Percentiles rank a stretch among this genome's conserved stretches.
These are phyloP conservation scores for Rhabdornis inornatus DNA, from an alignment of 2,113 vertebrate genomes.

Conservation along the genomic window DNA sequence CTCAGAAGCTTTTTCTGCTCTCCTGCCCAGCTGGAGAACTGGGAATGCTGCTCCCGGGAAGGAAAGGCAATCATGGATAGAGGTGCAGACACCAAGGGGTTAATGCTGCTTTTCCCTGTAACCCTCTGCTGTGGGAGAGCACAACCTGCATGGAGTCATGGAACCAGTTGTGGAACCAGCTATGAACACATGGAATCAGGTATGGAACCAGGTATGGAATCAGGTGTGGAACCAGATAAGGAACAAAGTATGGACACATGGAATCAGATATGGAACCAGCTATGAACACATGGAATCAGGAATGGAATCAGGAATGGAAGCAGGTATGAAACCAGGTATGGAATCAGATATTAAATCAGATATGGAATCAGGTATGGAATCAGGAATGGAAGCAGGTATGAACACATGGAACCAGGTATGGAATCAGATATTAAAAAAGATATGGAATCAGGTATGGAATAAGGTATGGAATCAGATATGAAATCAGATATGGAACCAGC, in stretches of 20 bases:
- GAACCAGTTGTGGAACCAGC: background rate
- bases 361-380: fast-evolving
- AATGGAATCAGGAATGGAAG: background rate
- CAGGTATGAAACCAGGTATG: background rate
- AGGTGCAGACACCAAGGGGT: background rate
- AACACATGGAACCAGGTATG: too few species aligned
- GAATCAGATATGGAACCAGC: fast-evolving
- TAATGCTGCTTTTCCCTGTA: background rate
- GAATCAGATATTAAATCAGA: fast-evolving
- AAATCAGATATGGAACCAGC: fast-evolving
- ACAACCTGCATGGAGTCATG: background rate
- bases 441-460: fast-evolving
- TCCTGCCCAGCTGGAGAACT: background rate
- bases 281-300: fast-evolving
- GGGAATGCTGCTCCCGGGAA: background rate
- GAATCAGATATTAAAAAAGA: fast-evolving
- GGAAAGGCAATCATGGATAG: fast-evolving
- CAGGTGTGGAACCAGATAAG: fast-evolving
- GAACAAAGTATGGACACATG: background rate
- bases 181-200: background rate
- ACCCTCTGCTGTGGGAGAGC: background rate
- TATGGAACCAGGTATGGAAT: too few species aligned
- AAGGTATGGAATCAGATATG: fast-evolving
- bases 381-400: background rate
- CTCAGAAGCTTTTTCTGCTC: background rate